phyloP scores from a whole-genome alignment of 1,140 invertebrate genomes.

The Drosophila equinoxialis region DNA sequence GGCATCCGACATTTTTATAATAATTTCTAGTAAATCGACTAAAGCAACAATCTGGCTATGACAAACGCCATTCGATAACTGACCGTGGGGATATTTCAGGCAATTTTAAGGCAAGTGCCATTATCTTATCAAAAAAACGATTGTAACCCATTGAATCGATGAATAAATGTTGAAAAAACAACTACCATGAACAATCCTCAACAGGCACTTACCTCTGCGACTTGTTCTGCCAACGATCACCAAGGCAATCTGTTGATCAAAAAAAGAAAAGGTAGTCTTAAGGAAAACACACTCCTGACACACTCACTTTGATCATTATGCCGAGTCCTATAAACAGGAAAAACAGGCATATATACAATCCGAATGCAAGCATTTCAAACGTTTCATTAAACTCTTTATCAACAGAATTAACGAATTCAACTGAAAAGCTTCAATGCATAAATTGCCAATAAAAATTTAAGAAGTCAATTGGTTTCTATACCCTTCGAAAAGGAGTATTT shows the following conservation, averaged over 20 bases:
- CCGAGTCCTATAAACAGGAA: slow-evolving; percentile 27
- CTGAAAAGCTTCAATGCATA: slow-evolving; percentile 1
- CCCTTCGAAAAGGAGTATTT: neutral
- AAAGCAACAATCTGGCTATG: slow-evolving; percentile 3
- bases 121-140: slow-evolving; percentile 8
- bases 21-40: neutral
- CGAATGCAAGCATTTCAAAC: slow-evolving; percentile 26
- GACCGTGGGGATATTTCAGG: neutral
- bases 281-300: too few relatives aligned
- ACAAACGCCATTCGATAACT: slow-evolving; percentile 3
- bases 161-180: neutral
- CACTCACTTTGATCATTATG: slow-evolving; percentile 47
- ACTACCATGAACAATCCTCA: neutral
- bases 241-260: slow-evolving; percentile 21
- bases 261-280: neutral
- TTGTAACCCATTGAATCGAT: slow-evolving; percentile 2
- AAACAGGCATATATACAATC: slow-evolving; percentile 25
- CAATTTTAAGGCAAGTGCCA: neutral
- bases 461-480: neutral
- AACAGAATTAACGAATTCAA: slow-evolving; percentile 5
- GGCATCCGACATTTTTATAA: neutral
- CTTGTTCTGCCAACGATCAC: neutral
- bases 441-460: neutral
- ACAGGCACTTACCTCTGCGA: neutral
- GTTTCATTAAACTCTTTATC: neutral